phyloP scores from a whole-genome alignment of 2,113 vertebrate genomes.

The Pycnonotus jocosus region DNA sequence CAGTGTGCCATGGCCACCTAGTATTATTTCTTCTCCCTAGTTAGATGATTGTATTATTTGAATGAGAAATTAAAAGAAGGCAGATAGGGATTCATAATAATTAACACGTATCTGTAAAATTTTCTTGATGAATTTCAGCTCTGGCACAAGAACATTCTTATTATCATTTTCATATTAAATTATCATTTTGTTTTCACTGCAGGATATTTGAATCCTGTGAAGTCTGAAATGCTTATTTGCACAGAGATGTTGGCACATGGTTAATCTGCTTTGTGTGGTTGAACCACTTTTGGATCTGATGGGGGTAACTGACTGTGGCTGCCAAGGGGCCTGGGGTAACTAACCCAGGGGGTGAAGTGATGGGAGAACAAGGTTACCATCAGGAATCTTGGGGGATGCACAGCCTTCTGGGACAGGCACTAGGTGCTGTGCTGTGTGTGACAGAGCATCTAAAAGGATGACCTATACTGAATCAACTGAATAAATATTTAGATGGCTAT shows the following conservation, averaged over 20 bases:
- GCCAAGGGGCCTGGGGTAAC: background rate
- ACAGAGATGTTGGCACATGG: background rate
- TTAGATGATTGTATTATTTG: background rate
- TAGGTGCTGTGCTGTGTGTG: fast-evolving
- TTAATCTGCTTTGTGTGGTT: background rate
- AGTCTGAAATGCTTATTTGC: background rate
- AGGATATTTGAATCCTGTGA: background rate
- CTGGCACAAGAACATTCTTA: background rate
- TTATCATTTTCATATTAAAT: background rate
- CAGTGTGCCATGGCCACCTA: background rate
- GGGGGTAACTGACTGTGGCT: background rate
- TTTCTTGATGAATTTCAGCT: background rate
- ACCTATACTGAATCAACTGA: background rate
- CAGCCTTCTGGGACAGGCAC: background rate
- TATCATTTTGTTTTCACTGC: background rate
- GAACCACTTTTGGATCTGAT: background rate
- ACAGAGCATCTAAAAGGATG: background rate
- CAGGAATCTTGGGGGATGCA: background rate
- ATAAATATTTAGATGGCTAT: background rate
- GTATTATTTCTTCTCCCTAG: background rate
- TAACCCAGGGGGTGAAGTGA: background rate
- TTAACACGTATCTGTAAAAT: background rate
- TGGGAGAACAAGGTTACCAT: too few relatives aligned
- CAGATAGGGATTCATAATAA: background rate
- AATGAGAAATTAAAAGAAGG: background rate